Evolutionary conservation across 2,888 invertebrate genomes (phyloP).

Genomic region (Matsumyia berberina): DNA sequence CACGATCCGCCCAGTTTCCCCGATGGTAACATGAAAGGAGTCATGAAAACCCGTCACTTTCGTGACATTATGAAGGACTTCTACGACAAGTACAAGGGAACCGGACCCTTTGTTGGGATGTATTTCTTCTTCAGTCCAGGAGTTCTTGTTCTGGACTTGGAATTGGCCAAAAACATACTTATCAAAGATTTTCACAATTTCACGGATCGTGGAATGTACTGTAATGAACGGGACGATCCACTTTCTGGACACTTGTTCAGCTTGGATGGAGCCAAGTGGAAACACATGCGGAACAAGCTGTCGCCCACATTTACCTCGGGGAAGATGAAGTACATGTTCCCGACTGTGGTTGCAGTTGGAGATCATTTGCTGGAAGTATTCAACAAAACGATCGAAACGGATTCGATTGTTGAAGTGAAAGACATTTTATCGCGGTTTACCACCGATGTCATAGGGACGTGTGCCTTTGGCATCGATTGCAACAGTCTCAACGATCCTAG

Average conservation of each 20-base stretch:
- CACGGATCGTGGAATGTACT: conserved; percentile 80
- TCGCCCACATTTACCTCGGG: conserved; percentile 85
- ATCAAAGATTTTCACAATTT: conserved; percentile 83
- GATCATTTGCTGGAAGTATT: conserved; percentile 77
- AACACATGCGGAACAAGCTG: conserved; percentile 83
- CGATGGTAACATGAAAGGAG: conserved; percentile 80
- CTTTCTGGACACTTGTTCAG: conserved; percentile 81
- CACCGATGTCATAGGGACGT: conserved; percentile 85
- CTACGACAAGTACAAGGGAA: conserved; percentile 78
- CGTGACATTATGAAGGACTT: conserved; percentile 78
- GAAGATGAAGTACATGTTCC: conserved; percentile 85
- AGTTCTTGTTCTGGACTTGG: conserved; percentile 79
- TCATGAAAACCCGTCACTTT: conserved; percentile 77
- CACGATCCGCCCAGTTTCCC: conserved; percentile 81
- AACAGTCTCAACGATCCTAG: conserved; percentile 83
- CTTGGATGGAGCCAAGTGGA: conserved; percentile 84
- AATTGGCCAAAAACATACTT: conserved; percentile 81
- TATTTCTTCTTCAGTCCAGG: conserved; percentile 79
- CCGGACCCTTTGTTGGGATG: conserved; percentile 78
- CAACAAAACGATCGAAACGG: not conserved
- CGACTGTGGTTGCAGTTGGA: conserved; percentile 78
- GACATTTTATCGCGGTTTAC: conserved; percentile 84
- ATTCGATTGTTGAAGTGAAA: conserved; percentile 83
- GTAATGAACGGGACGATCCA: conserved; percentile 82
- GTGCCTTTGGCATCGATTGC: conserved; percentile 85